Evolutionary conservation across 2,113 vertebrate genomes (phyloP).

Genomic region (Hypanus sabinus): DNA sequence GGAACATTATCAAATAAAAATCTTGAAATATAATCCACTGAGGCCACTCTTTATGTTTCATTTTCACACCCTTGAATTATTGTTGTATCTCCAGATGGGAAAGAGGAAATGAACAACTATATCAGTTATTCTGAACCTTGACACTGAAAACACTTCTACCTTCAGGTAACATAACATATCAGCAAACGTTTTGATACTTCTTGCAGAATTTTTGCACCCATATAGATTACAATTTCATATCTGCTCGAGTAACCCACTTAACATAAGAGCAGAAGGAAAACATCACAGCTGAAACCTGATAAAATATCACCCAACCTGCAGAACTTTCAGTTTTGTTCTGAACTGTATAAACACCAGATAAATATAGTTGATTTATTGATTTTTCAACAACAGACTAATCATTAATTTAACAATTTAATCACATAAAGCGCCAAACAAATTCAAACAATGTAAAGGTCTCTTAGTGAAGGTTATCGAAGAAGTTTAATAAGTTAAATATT

Average conservation of each 20-base stretch:
- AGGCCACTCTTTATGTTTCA: not conserved
- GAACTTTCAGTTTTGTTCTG: not conserved
- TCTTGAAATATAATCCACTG: not conserved
- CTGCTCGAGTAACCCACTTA: constrained; percentile 11
- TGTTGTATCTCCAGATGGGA: not conserved
- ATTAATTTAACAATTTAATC: not conserved
- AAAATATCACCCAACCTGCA: not conserved
- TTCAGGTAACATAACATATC: not conserved
- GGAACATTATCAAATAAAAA: not conserved
- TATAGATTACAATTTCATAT: not conserved
- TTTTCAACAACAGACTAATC: not conserved
- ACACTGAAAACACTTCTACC: not conserved
- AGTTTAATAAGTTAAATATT: not conserved
- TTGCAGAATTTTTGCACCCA: not conserved
- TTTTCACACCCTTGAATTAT: not conserved
- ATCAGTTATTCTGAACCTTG: not conserved
- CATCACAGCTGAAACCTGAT: not conserved
- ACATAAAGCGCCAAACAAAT: not conserved
- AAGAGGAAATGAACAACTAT: not conserved
- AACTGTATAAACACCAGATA: not conserved
- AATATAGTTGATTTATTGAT: not conserved
- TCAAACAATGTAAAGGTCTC: not conserved
- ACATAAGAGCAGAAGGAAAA: not conserved
- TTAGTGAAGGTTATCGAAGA: not conserved
- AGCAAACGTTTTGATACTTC: not conserved